Conservation (phyloP, 2,888 invertebrate genomes). For the Heliconius aoede region DNA sequence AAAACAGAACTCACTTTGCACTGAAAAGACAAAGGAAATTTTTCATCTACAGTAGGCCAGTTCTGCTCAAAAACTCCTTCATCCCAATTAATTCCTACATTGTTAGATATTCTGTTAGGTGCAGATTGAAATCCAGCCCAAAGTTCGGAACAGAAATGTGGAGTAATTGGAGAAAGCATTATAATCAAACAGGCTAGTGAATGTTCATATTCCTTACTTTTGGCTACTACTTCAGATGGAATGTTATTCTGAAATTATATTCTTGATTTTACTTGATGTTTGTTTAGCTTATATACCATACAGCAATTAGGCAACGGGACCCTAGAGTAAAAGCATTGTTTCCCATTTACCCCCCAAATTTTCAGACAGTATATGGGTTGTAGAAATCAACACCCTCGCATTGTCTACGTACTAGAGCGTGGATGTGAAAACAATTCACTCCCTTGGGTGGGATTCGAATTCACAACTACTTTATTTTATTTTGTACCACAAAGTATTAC, state of each 20-base stretch:
- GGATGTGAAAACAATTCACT: too few relatives aligned
- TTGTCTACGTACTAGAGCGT: too few relatives aligned
- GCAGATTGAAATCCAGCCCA: slow-evolving; percentile 91
- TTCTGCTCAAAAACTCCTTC: slow-evolving; percentile 88
- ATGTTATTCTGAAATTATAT: slow-evolving; percentile 80
- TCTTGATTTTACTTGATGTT: not conserved
- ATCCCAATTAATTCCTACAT: slow-evolving; percentile 86
- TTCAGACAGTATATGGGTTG: too few relatives aligned
- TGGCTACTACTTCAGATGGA: slow-evolving; percentile 84
- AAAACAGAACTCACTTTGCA: slow-evolving; percentile 81
- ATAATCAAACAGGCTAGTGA: slow-evolving; percentile 91
- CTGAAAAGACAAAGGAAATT: slow-evolving; percentile 86
- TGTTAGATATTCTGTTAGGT: slow-evolving; percentile 81
- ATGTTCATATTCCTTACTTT: slow-evolving; percentile 89
- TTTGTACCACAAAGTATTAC: too few relatives aligned
- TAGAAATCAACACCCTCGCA: too few relatives aligned
- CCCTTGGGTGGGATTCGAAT: too few relatives aligned
- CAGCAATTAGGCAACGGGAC: not conserved
- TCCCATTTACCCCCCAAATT: not conserved
- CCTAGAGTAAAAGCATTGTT: not conserved
- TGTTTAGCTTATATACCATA: not conserved
- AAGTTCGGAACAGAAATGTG: slow-evolving; percentile 95
- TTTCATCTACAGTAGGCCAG: slow-evolving; percentile 90
- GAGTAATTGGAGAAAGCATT: slow-evolving; percentile 94
- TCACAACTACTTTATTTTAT: too few relatives aligned